These are phyloP conservation scores for Callithrix jacchus DNA, from an alignment of 2,113 vertebrate genomes.

Conservation along the genomic window DNA sequence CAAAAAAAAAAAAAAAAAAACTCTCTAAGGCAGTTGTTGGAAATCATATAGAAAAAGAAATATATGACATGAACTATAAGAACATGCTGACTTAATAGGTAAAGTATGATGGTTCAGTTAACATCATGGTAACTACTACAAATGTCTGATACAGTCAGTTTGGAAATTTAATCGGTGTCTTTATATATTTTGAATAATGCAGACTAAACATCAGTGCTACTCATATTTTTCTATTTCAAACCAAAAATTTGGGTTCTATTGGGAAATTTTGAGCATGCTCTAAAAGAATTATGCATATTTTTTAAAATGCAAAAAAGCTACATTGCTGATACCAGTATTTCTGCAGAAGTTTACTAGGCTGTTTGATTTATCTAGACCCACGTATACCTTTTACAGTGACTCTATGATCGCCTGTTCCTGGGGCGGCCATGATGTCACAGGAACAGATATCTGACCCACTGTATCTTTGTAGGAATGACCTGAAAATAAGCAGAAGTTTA, in stretches of 20 bases:
- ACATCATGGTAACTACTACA: too few relatives aligned
- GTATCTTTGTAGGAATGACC: conserved; percentile 87
- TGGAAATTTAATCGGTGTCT: not conserved
- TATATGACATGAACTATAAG: not conserved
- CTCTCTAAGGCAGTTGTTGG: not conserved
- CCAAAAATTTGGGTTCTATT: not conserved
- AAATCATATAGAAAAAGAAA: not conserved
- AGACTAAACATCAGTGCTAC: not conserved
- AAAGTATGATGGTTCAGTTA: too few relatives aligned
- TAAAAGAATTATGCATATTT: not conserved
- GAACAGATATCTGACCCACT: conserved; percentile 94
- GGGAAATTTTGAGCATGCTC: not conserved
- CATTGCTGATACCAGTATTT: not conserved
- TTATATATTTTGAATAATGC: not conserved
- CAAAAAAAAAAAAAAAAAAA: not conserved
- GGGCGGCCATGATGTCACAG: conserved; percentile 93
- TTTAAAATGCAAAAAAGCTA: not conserved
- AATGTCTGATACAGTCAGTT: not conserved
- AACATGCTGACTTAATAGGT: not conserved
- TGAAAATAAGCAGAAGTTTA: conserved; percentile 72
- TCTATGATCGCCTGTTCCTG: conserved; percentile 97
- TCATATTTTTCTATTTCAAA: not conserved
- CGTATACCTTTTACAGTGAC: conserved; percentile 94
- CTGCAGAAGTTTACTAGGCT: not conserved
- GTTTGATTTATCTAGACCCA: not conserved